These are phyloP conservation scores for Actenoides hombroni DNA, from an alignment of 2,113 vertebrate species.

Conservation along the genomic window DNA sequence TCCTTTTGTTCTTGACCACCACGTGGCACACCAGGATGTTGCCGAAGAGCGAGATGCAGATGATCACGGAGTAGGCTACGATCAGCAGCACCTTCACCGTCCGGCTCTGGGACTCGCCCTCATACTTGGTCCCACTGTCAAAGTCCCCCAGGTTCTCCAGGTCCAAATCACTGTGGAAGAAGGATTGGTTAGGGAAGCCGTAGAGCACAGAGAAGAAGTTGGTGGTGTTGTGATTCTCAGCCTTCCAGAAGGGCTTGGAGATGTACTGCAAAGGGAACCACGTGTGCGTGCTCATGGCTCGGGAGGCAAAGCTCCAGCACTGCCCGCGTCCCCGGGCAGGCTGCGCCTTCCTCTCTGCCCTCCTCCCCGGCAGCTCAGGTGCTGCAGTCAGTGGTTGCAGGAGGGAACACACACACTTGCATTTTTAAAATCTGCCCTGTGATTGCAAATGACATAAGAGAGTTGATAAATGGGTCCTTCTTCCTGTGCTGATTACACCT, in stretches of 20 bases:
- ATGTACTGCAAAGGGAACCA: constrained; percentile 61
- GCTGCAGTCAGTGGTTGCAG: background rate
- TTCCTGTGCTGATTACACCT: background rate
- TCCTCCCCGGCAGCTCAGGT: background rate
- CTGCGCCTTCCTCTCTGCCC: background rate
- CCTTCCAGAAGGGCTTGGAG: constrained; percentile 52
- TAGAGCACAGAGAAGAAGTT: constrained; percentile 56
- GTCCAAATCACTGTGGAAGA: constrained; percentile 65
- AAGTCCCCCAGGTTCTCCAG: constrained; percentile 70
- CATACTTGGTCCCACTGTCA: constrained; percentile 22
- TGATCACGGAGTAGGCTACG: constrained; percentile 75
- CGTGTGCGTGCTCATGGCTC: constrained; percentile 43
- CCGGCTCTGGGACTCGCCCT: constrained; percentile 70
- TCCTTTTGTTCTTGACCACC: constrained; percentile 78
- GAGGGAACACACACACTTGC: background rate
- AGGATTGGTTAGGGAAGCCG: constrained; percentile 54
- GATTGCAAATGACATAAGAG: background rate
- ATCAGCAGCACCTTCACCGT: constrained; percentile 70
- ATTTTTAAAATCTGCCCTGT: background rate
- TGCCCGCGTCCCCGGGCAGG: background rate
- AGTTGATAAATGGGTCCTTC: background rate
- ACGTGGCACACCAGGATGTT: constrained; percentile 81
- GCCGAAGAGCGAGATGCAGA: constrained; percentile 79
- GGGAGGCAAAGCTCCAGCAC: background rate
- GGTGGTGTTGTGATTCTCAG: background rate